Conservation (phyloP, 2,113 vertebrate species). For the Egretta garzetta region DNA sequence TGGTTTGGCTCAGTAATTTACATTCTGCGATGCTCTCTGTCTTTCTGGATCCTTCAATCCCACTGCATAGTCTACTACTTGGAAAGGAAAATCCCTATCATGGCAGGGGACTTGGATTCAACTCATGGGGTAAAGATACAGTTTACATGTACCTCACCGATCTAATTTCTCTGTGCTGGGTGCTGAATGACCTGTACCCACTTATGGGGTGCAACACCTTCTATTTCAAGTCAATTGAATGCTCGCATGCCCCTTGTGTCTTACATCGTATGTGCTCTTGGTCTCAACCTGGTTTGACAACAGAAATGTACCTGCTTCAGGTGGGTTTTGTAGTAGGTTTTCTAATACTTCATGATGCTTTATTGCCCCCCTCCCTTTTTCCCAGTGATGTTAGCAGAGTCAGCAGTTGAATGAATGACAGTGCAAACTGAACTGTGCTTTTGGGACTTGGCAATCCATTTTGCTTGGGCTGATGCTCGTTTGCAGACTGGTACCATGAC, state of each 20-base stretch:
- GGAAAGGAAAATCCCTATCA: background rate
- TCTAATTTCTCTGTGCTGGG: background rate
- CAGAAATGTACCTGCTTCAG: background rate
- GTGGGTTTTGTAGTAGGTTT: background rate
- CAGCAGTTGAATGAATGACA: background rate
- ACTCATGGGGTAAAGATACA: fast-evolving
- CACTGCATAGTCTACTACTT: background rate
- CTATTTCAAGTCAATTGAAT: background rate
- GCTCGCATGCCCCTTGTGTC: fast-evolving
- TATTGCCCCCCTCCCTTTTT: background rate
- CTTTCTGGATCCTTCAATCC: background rate
- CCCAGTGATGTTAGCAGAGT: background rate
- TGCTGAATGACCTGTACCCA: background rate
- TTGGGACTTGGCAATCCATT: background rate
- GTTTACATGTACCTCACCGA: background rate
- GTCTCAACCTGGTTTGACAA: background rate
- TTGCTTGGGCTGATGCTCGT: background rate
- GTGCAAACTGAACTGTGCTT: background rate
- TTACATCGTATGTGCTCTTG: background rate
- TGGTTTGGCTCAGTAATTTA: background rate
- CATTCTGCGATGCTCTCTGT: background rate
- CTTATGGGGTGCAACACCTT: background rate
- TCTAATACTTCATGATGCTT: background rate
- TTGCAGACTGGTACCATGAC: background rate
- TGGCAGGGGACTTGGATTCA: background rate